These are phyloP conservation scores for Eilema griseolum DNA, from an alignment of 2,888 invertebrate genomes.

Conservation along the genomic window DNA sequence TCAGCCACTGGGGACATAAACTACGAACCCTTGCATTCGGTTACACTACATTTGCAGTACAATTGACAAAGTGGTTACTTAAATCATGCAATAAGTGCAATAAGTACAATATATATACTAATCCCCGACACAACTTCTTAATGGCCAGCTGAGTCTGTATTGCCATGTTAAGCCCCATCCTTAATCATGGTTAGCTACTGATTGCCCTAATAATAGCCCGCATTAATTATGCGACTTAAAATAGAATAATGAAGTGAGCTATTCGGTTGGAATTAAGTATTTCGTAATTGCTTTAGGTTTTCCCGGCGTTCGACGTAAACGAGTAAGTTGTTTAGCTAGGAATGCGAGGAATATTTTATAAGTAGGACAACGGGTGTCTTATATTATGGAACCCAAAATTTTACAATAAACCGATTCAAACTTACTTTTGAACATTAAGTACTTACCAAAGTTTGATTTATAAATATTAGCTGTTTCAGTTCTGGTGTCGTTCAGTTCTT, in stretches of 20 bases:
- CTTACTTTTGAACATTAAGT: too few species aligned
- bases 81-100: not conserved
- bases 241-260: constrained; percentile 35
- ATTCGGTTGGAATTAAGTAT: constrained; percentile 38
- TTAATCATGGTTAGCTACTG: constrained; percentile 17
- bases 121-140: constrained; percentile 1
- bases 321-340: not conserved
- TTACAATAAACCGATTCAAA: not conserved
- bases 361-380: not conserved
- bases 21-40: too few species aligned
- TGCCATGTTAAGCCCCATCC: constrained; percentile 5
- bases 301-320: not conserved
- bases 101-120: not conserved
- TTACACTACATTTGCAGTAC: too few species aligned
- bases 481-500: too few species aligned
- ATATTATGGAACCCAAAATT: not conserved
- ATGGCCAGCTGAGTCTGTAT: constrained; percentile 2
- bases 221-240: constrained; percentile 33
- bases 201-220: constrained; percentile 22
- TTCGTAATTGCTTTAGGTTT: constrained; percentile 27
- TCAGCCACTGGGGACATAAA: too few species aligned
- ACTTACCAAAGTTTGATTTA: too few species aligned
- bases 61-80: too few species aligned
- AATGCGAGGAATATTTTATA: not conserved
- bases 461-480: too few species aligned